Evolutionary conservation across 2,797 vertebrate species (phyloP), one percentile per base, ranked within the genome.

Genomic region (Ibycter americanus): DNA sequence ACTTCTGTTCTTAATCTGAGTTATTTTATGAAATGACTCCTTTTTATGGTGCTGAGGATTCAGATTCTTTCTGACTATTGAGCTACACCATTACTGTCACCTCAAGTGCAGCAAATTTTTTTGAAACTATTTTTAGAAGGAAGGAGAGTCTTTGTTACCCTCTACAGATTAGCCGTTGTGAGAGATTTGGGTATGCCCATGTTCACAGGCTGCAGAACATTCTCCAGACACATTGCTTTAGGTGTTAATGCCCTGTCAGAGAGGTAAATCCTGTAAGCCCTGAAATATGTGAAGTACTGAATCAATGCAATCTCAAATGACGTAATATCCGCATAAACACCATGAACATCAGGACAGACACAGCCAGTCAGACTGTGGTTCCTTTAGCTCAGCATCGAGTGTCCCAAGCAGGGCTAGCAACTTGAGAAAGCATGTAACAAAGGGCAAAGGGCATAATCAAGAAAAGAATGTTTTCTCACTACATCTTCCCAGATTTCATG

Each of bases 21-120:
- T 82, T 96, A 84, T 92, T 95, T 95, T 87, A 95, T 74, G 49
- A 93, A 93, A 93, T 84, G 11, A 61, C 21, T 93, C 63, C 32
- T 95, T 90, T 94, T 93, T 71, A 93, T 82, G 72, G 34, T 79
- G 59, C 80, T 94, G 62, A 90, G 47, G 65, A 95, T 83, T 96
- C 63, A 72, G 62, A 78, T 90, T 92, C n/a, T 95, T 92, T 93
- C 67, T 89, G 74, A 62, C 36, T 84, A 73, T 84, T 91, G 87
- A 95, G 31, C 70, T 80, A 87, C 59, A 56, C 36, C 34, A 72
- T 88, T 94, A 81, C 70, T 82, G 80, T 78, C 82, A 86, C 38
- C 49, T 91, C 74, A 93, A 89, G 61, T 66, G 31, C 47, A 87
- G n/a, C 22, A 80, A 63, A 3, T 40, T 65, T 76, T 90, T 70